These are phyloP conservation scores for Xylophagus ater DNA, from an alignment of 2,888 invertebrate species.

Conservation along the genomic window DNA sequence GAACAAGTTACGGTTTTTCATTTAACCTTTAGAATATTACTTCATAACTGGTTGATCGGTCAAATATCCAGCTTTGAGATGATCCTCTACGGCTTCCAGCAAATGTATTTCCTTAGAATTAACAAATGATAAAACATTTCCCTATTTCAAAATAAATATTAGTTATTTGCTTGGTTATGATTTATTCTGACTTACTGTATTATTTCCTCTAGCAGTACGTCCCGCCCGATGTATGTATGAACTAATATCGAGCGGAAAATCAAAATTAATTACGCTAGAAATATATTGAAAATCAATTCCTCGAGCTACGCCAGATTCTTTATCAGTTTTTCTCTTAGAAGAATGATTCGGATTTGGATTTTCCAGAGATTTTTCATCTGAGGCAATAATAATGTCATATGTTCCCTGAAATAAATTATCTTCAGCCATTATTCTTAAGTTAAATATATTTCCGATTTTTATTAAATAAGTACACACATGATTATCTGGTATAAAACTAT, in stretches of 20 bases:
- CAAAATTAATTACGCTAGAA: conserved; percentile 96
- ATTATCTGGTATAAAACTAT: too few relatives aligned
- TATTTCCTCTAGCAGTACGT: conserved; percentile 76
- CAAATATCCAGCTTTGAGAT: conserved; percentile 54
- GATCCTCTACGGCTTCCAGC: conserved; percentile 64
- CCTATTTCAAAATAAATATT: conserved; percentile 38
- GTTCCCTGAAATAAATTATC: conserved; percentile 49
- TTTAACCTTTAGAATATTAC: conserved; percentile 23
- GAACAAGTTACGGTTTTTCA: background rate
- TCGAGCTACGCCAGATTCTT: conserved; percentile 89
- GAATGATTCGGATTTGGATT: conserved; percentile 44
- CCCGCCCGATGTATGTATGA: conserved; percentile 96
- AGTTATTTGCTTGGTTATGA: background rate
- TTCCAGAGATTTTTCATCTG: conserved; percentile 82
- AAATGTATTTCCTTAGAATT: conserved; percentile 63
- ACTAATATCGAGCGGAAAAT: conserved; percentile 82
- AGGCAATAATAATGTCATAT: conserved; percentile 92
- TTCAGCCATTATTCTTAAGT: too few relatives aligned
- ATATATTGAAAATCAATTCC: conserved; percentile 98
- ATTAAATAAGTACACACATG: too few relatives aligned
- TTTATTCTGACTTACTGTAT: conserved; percentile 44
- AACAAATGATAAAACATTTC: conserved; percentile 81
- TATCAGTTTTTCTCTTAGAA: conserved; percentile 60
- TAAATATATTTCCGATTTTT: too few relatives aligned
- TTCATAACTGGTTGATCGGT: conserved; percentile 52